Evolutionary conservation across 2,797 vertebrate species (phyloP), one percentile per base, ranked within the genome.

Genomic region (Chaenodraco wilsoni): DNA sequence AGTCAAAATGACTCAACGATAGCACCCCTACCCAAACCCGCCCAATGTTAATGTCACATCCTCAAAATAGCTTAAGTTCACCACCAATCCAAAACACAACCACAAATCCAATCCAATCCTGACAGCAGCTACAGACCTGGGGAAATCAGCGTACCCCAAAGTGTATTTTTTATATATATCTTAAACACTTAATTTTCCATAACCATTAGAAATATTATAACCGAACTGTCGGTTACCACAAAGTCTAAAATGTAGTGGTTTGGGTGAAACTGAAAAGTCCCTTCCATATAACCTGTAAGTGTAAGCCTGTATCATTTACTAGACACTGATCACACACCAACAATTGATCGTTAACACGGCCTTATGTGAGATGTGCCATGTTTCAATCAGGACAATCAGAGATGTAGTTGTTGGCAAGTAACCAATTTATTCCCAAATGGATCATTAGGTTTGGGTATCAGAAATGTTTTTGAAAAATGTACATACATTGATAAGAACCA

Each of bases 1-100:
- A 75, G 78, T 83, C 57, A 17, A 48, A 72, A 46, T 33, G 12
- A 55, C 79, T 51, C 73, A 17, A 49, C 27, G 41, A 44, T 37
- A 52, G 49, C 48, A 45, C 46, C 61, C 50, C 5, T 1, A n/a
- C 64, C 74, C 31, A 17, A 76, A 40, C 68, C 79, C 15, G 0
- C 33, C 62, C 21, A 3, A 2, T 31, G 37, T 17, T 56, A 54
- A 56, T 33, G 2, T 19, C 52, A 48, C 66, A 3, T 43, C 33
- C 44, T 51, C 5, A 43, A 71, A 41, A 67, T 49, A 43, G 9
- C 11, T 45, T n/a, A 63, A 64, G 59, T 60, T 60, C 13, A 23
- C 11, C 61, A 56, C 16, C 19, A 27, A 49, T 44, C 41, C 45
- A 19, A n/a, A 14, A 54, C 4, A 15, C 3, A 6, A 52, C 15